Evolutionary conservation across 2,888 invertebrate genomes (phyloP).

Genomic region (Oligia strigilis): DNA sequence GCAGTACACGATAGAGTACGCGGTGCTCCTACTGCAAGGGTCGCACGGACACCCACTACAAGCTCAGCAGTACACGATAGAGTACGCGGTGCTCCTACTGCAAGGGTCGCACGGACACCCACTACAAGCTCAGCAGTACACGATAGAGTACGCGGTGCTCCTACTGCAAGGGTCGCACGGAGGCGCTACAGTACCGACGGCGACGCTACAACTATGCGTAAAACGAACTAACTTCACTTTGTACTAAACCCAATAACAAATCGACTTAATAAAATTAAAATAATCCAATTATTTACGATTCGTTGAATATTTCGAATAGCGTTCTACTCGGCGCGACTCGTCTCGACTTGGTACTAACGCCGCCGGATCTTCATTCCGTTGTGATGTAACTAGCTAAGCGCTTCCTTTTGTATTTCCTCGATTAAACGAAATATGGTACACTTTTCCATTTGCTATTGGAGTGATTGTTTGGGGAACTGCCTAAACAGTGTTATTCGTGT

Average conservation of each 20-base stretch:
- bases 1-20: not conserved
- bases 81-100: slow-evolving; percentile 4
- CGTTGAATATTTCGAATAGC: not conserved
- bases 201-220: no score
- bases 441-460: not conserved
- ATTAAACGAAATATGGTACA: slow-evolving; percentile 2
- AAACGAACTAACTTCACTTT: no score
- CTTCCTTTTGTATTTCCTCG: slow-evolving; percentile 9
- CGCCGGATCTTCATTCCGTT: not conserved
- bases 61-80: not conserved
- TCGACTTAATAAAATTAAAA: not conserved
- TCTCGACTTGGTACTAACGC: not conserved
- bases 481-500: slow-evolving; percentile 8
- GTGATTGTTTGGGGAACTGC: slow-evolving; percentile 23
- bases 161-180: not conserved
- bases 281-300: slow-evolving; percentile 5
- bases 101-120: no score
- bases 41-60: no score
- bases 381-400: not conserved
- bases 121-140: not conserved
- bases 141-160: not conserved
- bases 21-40: not conserved
- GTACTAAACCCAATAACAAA: not conserved
- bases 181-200: not conserved
- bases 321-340: not conserved